phyloP scores from a whole-genome alignment of 2,797 vertebrate genomes.

The Tapera naevia region DNA sequence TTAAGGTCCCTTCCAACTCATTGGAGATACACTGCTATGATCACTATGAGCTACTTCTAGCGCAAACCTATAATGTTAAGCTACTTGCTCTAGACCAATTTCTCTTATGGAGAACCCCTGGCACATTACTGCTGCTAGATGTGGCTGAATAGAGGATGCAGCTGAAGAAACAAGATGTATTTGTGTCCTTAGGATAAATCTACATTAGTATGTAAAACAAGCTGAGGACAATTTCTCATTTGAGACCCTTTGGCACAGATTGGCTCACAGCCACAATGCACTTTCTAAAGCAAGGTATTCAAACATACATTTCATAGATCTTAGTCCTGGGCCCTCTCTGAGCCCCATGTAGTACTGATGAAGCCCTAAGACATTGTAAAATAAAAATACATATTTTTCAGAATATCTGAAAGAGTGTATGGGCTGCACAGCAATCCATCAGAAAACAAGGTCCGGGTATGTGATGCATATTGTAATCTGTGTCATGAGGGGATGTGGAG shows the following conservation, averaged over 20 bases:
- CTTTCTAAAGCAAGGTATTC: not conserved
- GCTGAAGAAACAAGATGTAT: not conserved
- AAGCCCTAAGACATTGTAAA: not conserved
- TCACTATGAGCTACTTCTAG: not conserved
- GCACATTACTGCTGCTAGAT: not conserved
- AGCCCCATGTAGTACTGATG: not conserved
- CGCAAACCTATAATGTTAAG: not conserved
- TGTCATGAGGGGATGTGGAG: accelerated
- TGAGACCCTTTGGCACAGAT: not conserved
- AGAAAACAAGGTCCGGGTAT: not conserved
- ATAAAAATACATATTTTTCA: not conserved
- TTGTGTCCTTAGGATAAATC: not conserved
- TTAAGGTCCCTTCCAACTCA: too few relatives aligned
- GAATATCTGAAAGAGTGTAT: not conserved
- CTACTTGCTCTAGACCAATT: not conserved
- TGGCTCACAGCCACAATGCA: not conserved
- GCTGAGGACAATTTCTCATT: not conserved
- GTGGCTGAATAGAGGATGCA: not conserved
- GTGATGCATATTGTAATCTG: not conserved
- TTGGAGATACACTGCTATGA: not conserved
- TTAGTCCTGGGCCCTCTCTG: not conserved
- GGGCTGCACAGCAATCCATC: accelerated
- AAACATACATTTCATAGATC: not conserved
- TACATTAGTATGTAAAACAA: not conserved
- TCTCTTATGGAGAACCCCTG: not conserved